Evolutionary conservation across 2,888 invertebrate species (phyloP), one percentile per base, ranked within the genome.

Genomic region (Amaurobius ferox): DNA sequence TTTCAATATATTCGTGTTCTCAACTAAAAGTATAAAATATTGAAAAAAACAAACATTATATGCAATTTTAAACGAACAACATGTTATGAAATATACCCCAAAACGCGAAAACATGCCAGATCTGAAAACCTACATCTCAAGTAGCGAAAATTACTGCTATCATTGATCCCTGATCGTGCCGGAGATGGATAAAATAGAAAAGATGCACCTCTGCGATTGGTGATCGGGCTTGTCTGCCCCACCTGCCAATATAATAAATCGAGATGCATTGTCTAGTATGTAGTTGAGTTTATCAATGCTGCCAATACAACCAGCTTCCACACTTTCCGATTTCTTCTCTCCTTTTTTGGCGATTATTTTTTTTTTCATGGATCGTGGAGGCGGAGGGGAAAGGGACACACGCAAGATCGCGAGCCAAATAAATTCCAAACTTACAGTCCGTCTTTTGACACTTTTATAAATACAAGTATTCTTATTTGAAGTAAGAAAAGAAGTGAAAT

Each of bases 191-290:
- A 83, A 83, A 83, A 83, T 77, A 83, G 83, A 76, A 83, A 81
- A 83, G 83, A 83, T 83, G 83, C 77, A 71, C 83, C 66, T 48
- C 77, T 48, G 64, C 83, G 83, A 83, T 83, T 83, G 83, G 83
- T 77, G 83, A 83, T 83, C 83, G 64, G 67, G 61, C 83, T 83
- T 83, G 83, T 83, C 83, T 83, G 35, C 83, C 35, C 76, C 83
- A 83, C 83, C 83, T 83, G 83, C 76, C 83, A 83, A 83, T 83
- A 83, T 83, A 83, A 83, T 83, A 83, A 83, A 83, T 83, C 83
- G 83, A 83, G 83, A 83, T 55, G 77, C 83, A 83, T 35, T 35
- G 32, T 64, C 64, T 64, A 64, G 64, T n/a, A 30, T 30, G 64
- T 64, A 29, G 64, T 16, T n/a, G 11, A 29, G 30, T 83, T 83